Evolutionary conservation across 2,113 vertebrate species (phyloP), one percentile per base, ranked within the genome.

Genomic region (Cebus imitator): DNA sequence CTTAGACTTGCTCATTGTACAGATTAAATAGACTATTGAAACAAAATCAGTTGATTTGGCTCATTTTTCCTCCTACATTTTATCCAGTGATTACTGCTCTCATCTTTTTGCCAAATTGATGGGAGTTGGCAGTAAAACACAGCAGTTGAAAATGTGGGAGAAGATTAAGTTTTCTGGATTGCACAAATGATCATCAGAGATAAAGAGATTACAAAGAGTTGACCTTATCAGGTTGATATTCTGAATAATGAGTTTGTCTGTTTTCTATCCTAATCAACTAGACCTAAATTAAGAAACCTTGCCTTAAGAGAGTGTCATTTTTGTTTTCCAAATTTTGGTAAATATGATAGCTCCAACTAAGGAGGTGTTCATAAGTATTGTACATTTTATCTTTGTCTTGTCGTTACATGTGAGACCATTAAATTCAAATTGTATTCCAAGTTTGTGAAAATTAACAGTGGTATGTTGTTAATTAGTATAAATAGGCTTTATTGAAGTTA

Each of bases 31-130:
- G 82, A 55, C 61, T 40, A 81, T 81, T 27, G 76, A 95, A 93
- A 95, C 66, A 76, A 87, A 97, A 82, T 96, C 75, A 87, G 76
- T 95, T 91, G 75, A 72, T 87, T 93, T 97, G 92, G 92, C 82
- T 91, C 82, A 68, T 76, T 78, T 81, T 52, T 81, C 13, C 66
- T 57, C 61, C 50, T 58, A 52, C 40, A 79, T 87, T 97, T 96
- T 96, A 32, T 87, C 43, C 37, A 87, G 93, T 89, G 95, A 91
- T 93, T 87, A 48, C 72, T 86, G 30, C 66, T 68, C 83, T 93
- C 83, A n/a, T 90, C 48, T 76, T 40, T 76, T 96, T 90, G 84
- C 95, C 96, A 96, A 81, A 82, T 78, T 72, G 76, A 90, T 94
- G 88, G 50, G n/a, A 81, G 18, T 92, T 97, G 87, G 90, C 96